A percentile compares a stretch with the other conserved stretches of the same genome.
phyloP scores from a whole-genome alignment of 2,113 vertebrate genomes.

The Calyptomena viridis region DNA sequence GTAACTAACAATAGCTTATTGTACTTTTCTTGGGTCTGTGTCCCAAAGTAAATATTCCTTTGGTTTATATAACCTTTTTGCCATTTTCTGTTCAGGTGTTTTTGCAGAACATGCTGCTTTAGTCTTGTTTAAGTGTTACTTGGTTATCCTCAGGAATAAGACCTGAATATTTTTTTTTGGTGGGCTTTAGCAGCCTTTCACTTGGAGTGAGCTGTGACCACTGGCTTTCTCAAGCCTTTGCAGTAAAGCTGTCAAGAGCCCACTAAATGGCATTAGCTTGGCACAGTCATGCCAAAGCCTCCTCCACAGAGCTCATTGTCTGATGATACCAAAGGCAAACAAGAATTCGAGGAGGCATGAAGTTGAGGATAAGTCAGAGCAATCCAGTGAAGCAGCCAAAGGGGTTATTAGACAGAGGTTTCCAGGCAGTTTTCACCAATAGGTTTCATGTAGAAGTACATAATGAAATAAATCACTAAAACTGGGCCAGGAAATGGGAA shows the following conservation, averaged over 20 bases:
- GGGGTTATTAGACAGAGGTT: neutral
- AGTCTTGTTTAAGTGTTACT: constrained; percentile 11
- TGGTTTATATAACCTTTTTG: constrained; percentile 54
- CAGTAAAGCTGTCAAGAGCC: constrained; percentile 4
- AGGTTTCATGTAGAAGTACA: neutral
- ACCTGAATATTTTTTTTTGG: neutral
- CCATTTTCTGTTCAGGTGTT: constrained; percentile 11
- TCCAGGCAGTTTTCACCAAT: neutral
- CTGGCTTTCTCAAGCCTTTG: neutral
- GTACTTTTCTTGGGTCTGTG: constrained; percentile 17
- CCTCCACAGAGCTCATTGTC: neutral
- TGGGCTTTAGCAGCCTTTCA: constrained; percentile 34
- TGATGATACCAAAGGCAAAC: constrained; percentile 19
- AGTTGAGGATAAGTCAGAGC: neutral
- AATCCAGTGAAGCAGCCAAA: neutral
- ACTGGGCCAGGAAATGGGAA: constrained; percentile 7
- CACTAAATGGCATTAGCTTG: neutral
- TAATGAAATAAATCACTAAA: constrained; percentile 6
- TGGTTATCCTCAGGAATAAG: constrained; percentile 13
- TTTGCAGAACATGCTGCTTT: constrained; percentile 17
- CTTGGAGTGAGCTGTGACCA: neutral
- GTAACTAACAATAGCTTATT: constrained; percentile 52
- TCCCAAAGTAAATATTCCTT: constrained; percentile 17
- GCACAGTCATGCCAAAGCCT: neutral
- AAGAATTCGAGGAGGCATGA: neutral